Conservation (phyloP, 2,888 invertebrate species). For the Calliopum simillimum region DNA sequence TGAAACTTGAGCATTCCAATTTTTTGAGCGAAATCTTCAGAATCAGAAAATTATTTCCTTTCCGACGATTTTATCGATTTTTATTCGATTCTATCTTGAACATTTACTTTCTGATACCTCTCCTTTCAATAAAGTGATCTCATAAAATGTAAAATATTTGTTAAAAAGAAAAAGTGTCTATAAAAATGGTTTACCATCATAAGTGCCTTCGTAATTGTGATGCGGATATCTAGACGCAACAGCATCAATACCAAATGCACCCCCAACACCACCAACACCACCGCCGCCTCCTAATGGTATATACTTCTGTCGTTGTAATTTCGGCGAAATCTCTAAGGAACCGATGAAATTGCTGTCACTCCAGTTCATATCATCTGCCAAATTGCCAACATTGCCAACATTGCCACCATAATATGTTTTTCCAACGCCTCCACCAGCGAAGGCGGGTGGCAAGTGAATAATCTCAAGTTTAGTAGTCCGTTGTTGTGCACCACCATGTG, state of each 20-base stretch:
- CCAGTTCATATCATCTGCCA: conserved; percentile 45
- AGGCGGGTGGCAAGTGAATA: conserved; percentile 52
- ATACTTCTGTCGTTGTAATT: conserved; percentile 46
- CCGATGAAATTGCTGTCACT: conserved; percentile 51
- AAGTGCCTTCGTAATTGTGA: conserved; percentile 44
- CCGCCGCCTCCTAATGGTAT: conserved; percentile 49
- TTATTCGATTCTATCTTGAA: too few species aligned
- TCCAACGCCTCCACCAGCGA: conserved; percentile 23
- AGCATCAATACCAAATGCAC: conserved; percentile 12
- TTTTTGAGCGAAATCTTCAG: too few species aligned
- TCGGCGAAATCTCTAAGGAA: conserved; percentile 10
- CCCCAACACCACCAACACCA: conserved; percentile 25
- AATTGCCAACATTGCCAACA: conserved; percentile 17
- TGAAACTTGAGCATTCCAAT: too few species aligned
- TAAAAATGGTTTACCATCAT: conserved; percentile 55
- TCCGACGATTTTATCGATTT: too few species aligned
- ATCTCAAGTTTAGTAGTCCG: conserved; percentile 54
- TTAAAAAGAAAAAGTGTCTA: conserved; percentile 44
- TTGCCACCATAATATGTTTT: conserved; percentile 30
- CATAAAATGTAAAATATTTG: too few species aligned
- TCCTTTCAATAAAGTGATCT: too few species aligned
- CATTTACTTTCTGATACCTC: too few species aligned
- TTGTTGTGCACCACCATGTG: conserved; percentile 41
- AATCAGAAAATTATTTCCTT: too few species aligned
- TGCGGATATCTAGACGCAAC: conserved; percentile 42